Conservation (phyloP, 2,888 invertebrate genomes). For the Lasioglossum malachurum region DNA sequence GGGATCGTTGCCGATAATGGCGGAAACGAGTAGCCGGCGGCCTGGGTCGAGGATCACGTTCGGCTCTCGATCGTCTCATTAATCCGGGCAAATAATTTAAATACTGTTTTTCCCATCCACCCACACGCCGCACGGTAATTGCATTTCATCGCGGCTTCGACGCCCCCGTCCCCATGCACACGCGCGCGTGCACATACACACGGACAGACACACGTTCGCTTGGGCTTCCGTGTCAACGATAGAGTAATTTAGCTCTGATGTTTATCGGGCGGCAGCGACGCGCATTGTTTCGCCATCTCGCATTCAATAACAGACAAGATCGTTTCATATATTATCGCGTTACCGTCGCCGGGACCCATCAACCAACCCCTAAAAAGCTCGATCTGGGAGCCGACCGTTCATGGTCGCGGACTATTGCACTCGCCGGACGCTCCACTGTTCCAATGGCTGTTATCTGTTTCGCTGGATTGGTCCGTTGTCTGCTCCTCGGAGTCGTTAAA, state of each 20-base stretch:
- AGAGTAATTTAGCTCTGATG: constrained; percentile 20
- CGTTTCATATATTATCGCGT: not conserved
- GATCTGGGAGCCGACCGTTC: not conserved
- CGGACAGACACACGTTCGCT: not conserved
- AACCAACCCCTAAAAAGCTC: not conserved
- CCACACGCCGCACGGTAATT: constrained; percentile 28
- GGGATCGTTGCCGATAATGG: constrained; percentile 60
- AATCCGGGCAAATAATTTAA: constrained; percentile 57
- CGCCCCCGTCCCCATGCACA: not conserved
- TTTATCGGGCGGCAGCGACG: not conserved
- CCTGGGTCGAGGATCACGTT: constrained; percentile 12
- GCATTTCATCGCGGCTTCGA: constrained; percentile 31
- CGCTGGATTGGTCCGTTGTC: not conserved
- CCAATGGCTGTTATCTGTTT: not conserved
- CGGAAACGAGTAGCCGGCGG: constrained; percentile 52
- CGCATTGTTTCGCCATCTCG: constrained; percentile 33
- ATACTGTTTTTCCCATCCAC: constrained; percentile 36
- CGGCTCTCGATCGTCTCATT: constrained; percentile 34
- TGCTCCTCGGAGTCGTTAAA: not conserved
- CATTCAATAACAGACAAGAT: constrained; percentile 12
- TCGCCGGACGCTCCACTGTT: not conserved
- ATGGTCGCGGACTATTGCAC: not conserved
- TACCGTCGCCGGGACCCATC: not conserved
- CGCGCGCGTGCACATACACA: not conserved
- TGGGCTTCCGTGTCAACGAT: constrained; percentile 7